phyloP scores from a whole-genome alignment of 1,140 invertebrate species.

The Sminthurinus signatus region DNA sequence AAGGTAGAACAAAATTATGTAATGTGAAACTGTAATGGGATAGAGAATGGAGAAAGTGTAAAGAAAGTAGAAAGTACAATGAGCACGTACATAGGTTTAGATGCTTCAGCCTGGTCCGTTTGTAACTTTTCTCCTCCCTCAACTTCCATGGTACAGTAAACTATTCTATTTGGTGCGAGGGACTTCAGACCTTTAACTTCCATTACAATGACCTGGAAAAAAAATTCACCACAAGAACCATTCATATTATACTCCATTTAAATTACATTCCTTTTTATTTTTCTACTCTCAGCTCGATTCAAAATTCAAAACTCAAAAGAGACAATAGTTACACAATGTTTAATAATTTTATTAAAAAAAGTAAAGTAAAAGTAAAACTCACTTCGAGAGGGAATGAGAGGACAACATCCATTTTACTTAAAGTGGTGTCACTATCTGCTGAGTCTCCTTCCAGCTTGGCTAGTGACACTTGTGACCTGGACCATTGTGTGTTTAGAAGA shows the following conservation, averaged over 20 bases:
- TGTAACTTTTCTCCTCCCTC: conserved; percentile 96
- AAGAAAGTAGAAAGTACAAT: too few relatives aligned
- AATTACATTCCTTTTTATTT: too few relatives aligned
- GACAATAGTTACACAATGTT: too few relatives aligned
- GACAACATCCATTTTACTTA: conserved; percentile 95
- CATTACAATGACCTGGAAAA: conserved; percentile 86
- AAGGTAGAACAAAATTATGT: too few relatives aligned
- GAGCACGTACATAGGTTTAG: conserved; percentile 92
- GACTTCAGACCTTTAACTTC: conserved; percentile 98
- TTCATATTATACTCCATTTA: background rate
- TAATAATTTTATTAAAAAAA: too few relatives aligned
- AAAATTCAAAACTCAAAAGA: too few relatives aligned
- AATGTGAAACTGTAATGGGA: too few relatives aligned
- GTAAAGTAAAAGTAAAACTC: too few relatives aligned
- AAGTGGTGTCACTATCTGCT: conserved; percentile 80
- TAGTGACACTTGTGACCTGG: conserved; percentile 84
- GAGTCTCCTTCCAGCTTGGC: conserved; percentile 86
- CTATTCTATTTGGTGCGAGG: conserved; percentile 90
- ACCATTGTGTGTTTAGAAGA: too few relatives aligned
- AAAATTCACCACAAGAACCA: background rate
- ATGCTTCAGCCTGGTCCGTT: conserved; percentile 98
- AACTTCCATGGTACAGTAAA: conserved; percentile 99
- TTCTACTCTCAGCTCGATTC: too few relatives aligned
- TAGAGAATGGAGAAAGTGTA: too few relatives aligned
- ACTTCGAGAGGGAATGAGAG: conserved; percentile 95